Base-by-base conservation (phyloP, 1,140 invertebrate genomes). In the Drosophila ohnishii region DNA sequence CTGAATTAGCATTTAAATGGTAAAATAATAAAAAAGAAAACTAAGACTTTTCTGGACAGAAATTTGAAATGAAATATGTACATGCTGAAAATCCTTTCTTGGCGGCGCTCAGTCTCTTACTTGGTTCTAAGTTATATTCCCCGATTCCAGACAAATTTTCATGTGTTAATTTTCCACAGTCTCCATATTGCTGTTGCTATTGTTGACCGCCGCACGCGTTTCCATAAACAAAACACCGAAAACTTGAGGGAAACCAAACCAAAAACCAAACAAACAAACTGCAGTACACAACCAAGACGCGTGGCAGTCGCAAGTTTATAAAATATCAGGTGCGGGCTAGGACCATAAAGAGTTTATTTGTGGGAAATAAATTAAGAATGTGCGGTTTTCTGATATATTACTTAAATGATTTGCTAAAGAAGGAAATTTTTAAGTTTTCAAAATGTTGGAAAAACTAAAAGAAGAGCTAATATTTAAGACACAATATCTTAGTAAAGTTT, bases 181-280 rank as follows among this genome's bases (percentile, higher is more conserved):
- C 55, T 74, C 35, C 66, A 42, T 80, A 67, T 59, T 63, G 74
- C 47, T 75, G 45, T 62, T 73, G 75, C 63, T 76, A 73, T 85
- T 84, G 64, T 85, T 72, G 83, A 81, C 84, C 84, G 84, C 84
- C 84, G 84, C 84, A 87, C 84, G 84, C 84, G 84, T 89, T 84
- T 88, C 59, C 71, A 82, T 87, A 87, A 87, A 89, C 84, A 87
- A 88, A 78, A 63, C 44, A 62, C 40, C 63, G 51, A 60, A 71
- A 77, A 78, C 63, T 71, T 69, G 75, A 77, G 65, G 55, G 45
- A 63, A 72, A 70, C 75, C 72, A 76, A 67, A 76, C 62, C 55
- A 59, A 66, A 76, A 76, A 30, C 82, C 85, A 84, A 87, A 72
- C 62, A 74, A 59, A 80, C 65, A 75, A 45, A 53, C 47, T 55